Conservation (phyloP, 37 sponge, comb jelly and placozoan species). For the Chondrosia reniformis region DNA sequence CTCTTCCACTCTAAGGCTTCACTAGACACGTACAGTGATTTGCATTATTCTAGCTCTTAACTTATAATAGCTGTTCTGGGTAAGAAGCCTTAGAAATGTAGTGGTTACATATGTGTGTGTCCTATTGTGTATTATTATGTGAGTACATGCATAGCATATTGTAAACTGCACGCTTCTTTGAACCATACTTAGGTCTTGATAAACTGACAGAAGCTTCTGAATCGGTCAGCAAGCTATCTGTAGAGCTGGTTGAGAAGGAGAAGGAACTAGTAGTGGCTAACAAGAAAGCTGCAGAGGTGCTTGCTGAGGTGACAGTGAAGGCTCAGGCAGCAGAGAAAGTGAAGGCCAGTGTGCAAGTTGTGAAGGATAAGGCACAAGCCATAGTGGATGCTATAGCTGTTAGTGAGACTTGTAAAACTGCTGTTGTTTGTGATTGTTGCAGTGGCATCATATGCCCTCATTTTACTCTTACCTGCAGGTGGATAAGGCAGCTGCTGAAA, state of each 20-base stretch:
- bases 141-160: background rate
- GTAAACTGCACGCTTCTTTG: background rate
- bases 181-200: constrained; percentile 60
- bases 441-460: background rate
- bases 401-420: too few species aligned
- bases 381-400: constrained; percentile 90
- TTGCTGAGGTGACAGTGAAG: constrained; percentile 90
- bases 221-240: constrained; percentile 74
- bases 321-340: constrained; percentile 99
- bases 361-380: constrained; percentile 97
- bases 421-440: background rate
- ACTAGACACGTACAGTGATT: too few species aligned
- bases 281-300: constrained; percentile 89
- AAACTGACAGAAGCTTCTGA: constrained; percentile 94
- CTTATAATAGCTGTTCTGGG: too few species aligned
- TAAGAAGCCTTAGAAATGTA: too few species aligned
- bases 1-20: too few species aligned
- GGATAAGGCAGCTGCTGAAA: constrained; percentile 91
- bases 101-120: background rate
- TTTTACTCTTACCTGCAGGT: constrained; percentile 2
- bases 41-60: too few species aligned
- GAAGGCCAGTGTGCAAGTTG: constrained; percentile 95
- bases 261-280: constrained; percentile 91
- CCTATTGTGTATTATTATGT: background rate
- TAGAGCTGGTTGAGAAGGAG: constrained; percentile 92